Evolutionary conservation across 2,797 vertebrate genomes (phyloP).

Genomic region (Gobio occitaniae): DNA sequence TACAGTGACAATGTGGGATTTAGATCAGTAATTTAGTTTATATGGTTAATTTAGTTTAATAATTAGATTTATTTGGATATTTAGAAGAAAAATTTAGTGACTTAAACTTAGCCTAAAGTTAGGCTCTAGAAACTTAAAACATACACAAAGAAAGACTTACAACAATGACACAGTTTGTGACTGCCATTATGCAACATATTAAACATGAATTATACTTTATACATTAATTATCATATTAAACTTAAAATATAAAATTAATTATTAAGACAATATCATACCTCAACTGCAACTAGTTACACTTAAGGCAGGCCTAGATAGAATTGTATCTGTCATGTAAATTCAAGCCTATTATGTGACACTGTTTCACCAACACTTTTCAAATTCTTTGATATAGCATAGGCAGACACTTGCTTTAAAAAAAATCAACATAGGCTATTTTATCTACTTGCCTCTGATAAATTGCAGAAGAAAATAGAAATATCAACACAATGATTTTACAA

Average conservation of each 20-base stretch:
- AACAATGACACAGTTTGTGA: not conserved
- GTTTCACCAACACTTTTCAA: not conserved
- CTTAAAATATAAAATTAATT: not conserved
- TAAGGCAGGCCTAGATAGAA: not conserved
- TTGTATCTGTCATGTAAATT: not conserved
- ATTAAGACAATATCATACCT: not conserved
- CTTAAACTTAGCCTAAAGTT: not conserved
- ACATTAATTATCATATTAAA: not conserved
- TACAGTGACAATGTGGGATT: too few relatives aligned
- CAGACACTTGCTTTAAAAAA: not conserved
- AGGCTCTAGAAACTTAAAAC: not conserved
- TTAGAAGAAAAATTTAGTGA: too few relatives aligned
- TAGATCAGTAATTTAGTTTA: too few relatives aligned
- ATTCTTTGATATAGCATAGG: not conserved
- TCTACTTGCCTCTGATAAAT: not conserved
- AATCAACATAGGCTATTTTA: not conserved
- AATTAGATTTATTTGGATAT: too few relatives aligned
- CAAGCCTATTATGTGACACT: not conserved
- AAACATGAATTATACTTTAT: not conserved
- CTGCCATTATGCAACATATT: not conserved
- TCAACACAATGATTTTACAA: not conserved
- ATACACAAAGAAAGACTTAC: conserved; percentile 1
- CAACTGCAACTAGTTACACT: not conserved
- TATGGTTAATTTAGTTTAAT: too few relatives aligned
- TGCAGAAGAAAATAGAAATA: not conserved